Conservation (phyloP, 2,888 invertebrate species). For the Campopleginae sp. region DNA sequence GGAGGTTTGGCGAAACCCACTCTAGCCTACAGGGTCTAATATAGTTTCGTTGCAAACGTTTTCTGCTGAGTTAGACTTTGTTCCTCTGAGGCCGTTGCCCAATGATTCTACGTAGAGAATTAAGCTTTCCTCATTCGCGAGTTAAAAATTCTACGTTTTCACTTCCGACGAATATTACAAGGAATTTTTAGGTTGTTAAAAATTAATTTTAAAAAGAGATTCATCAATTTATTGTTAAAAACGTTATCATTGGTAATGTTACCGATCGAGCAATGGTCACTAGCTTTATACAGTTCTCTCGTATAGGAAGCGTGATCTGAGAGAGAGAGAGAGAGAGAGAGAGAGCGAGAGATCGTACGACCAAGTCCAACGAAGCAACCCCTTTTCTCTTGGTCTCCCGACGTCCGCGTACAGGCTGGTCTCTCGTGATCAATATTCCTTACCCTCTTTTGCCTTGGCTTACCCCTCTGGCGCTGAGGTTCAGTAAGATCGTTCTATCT, state of each 20-base stretch:
- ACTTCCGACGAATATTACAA: not conserved
- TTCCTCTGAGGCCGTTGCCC: constrained; percentile 2
- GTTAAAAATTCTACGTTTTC: not conserved
- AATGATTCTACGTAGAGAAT: constrained; percentile 17
- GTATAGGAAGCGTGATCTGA: constrained; percentile 51
- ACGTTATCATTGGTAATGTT: constrained; percentile 75
- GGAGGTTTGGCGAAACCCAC: constrained; percentile 22
- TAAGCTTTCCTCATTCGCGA: not conserved
- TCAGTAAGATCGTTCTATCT: constrained; percentile 47
- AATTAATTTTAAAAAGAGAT: not conserved
- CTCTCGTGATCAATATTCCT: constrained; percentile 84
- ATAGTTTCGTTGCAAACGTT: constrained; percentile 12
- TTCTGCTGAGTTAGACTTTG: constrained; percentile 6
- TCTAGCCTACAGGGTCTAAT: not conserved
- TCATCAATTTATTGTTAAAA: constrained; percentile 16
- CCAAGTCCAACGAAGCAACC: constrained; percentile 54
- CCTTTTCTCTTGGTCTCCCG: constrained; percentile 60
- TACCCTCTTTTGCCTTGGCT: constrained; percentile 83
- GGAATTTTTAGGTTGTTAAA: not conserved
- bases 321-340: constrained; percentile 67
- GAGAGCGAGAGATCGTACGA: constrained; percentile 43
- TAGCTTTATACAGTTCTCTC: constrained; percentile 74
- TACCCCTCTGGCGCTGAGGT: constrained; percentile 77
- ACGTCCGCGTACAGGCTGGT: constrained; percentile 61
- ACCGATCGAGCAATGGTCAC: constrained; percentile 82